These are phyloP conservation scores for Trissolcus brochymenae DNA, from an alignment of 2,888 invertebrate species.

Conservation along the genomic window DNA sequence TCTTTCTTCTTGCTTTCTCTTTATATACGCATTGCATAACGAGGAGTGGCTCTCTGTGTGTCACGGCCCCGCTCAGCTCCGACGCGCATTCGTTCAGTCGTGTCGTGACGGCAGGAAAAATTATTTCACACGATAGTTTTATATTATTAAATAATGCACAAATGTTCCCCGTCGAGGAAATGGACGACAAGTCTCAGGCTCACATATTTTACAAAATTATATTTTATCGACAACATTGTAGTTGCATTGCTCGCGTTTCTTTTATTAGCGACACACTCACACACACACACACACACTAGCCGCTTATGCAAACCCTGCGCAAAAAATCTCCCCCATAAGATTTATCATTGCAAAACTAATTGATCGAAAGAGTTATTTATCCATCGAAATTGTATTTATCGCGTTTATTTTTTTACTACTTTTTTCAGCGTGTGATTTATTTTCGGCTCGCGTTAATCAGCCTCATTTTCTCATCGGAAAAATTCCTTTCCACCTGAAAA, in stretches of 20 bases:
- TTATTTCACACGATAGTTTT: slow-evolving; percentile 55
- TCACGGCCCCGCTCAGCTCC: slow-evolving; percentile 60
- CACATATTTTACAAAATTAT: slow-evolving; percentile 20
- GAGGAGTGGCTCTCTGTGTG: slow-evolving; percentile 66
- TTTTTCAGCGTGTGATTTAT: background rate
- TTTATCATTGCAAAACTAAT: slow-evolving; percentile 2
- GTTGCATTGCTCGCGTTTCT: slow-evolving; percentile 4
- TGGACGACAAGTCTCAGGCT: slow-evolving; percentile 1
- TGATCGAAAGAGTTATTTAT: background rate
- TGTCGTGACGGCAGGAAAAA: slow-evolving; percentile 44
- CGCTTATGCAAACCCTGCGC: slow-evolving; percentile 6
- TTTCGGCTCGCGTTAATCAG: background rate
- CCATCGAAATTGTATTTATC: slow-evolving; percentile 1
- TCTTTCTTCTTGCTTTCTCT: slow-evolving; percentile 73
- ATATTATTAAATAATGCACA: slow-evolving; percentile 37
- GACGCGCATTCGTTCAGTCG: slow-evolving; percentile 38
- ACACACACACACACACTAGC: no score
- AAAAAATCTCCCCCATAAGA: background rate
- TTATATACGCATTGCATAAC: slow-evolving; percentile 69
- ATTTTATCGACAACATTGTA: slow-evolving; percentile 14
- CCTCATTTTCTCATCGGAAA: background rate
- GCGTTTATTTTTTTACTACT: background rate
- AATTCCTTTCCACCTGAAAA: background rate
- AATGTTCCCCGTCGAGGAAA: slow-evolving; percentile 9
- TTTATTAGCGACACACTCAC: background rate